Evolutionary conservation across 2,888 invertebrate genomes (phyloP).

Genomic region (Drosophila paranaensis): DNA sequence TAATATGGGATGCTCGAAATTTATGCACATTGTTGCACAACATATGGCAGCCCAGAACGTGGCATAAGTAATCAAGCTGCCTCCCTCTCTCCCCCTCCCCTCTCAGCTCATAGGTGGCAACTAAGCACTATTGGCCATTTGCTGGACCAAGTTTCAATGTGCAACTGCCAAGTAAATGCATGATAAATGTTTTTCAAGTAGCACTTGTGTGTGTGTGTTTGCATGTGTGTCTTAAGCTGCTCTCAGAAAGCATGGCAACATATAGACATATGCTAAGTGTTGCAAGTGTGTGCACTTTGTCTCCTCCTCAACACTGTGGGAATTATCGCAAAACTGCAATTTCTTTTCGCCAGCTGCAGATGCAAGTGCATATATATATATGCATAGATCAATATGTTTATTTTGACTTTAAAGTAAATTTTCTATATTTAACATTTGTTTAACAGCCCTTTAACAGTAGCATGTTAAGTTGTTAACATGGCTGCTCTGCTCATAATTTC

Average conservation of each 20-base stretch:
- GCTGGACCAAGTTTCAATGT: conserved; percentile 35
- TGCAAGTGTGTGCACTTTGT: conserved; percentile 34
- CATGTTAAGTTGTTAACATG: not conserved
- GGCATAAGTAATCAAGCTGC: conserved; percentile 65
- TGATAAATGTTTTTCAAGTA: conserved; percentile 35
- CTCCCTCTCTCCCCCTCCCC: not conserved
- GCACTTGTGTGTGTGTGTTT: not conserved
- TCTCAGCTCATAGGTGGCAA: conserved; percentile 25
- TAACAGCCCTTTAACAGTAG: not conserved
- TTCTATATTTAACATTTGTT: too few species aligned
- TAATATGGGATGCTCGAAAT: conserved; percentile 41
- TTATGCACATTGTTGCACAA: conserved; percentile 65
- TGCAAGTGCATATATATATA: not conserved
- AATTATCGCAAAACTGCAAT: not conserved
- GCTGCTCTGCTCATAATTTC: not conserved
- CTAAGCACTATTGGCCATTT: conserved; percentile 37
- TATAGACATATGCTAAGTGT: conserved; percentile 31
- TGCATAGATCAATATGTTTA: not conserved
- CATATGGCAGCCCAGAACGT: conserved; percentile 28
- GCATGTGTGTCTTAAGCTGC: conserved; percentile 33
- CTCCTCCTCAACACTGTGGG: conserved; percentile 9
- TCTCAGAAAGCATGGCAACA: conserved; percentile 29
- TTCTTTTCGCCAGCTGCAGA: not conserved
- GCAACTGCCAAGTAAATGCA: conserved; percentile 41
- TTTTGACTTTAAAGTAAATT: not conserved